phyloP scores from a whole-genome alignment of 2,113 vertebrate genomes.

The Orientallactaga bullata region DNA sequence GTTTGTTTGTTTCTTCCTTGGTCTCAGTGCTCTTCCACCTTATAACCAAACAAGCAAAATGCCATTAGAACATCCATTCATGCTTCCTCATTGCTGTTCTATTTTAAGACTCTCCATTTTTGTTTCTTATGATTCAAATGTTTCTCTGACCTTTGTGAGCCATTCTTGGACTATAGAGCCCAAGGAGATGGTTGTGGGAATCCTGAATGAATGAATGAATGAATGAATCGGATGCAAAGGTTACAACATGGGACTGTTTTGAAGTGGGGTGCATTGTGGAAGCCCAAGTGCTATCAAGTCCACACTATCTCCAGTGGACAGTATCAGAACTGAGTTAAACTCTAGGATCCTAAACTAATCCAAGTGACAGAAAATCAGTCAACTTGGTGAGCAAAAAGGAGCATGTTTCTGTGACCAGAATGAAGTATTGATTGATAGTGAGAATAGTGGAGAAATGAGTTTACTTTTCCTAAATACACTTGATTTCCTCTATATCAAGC shows the following conservation, averaged over 20 bases:
- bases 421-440: background rate
- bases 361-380: background rate
- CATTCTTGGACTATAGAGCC: background rate
- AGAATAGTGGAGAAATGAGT: background rate
- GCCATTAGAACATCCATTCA: background rate
- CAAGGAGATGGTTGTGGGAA: background rate
- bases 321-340: background rate
- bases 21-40: background rate
- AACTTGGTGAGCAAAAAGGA: no score
- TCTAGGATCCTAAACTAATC: background rate
- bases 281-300: background rate
- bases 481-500: background rate
- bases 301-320: background rate
- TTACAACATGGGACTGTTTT: background rate
- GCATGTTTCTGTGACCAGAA: background rate
- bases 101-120: background rate
- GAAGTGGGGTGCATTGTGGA: background rate
- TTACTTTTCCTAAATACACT: background rate
- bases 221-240: background rate
- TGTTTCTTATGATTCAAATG: background rate
- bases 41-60: conserved; percentile 27
- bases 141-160: background rate
- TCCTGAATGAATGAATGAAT: background rate
- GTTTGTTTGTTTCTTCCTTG: background rate
- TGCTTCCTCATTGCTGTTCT: background rate